Percentiles rank a stretch among this genome's conserved stretches.
phyloP scores from a whole-genome alignment of 30 jellyfish, hydroid and myxozoan genomes.

The Rhopilema esculentum region DNA sequence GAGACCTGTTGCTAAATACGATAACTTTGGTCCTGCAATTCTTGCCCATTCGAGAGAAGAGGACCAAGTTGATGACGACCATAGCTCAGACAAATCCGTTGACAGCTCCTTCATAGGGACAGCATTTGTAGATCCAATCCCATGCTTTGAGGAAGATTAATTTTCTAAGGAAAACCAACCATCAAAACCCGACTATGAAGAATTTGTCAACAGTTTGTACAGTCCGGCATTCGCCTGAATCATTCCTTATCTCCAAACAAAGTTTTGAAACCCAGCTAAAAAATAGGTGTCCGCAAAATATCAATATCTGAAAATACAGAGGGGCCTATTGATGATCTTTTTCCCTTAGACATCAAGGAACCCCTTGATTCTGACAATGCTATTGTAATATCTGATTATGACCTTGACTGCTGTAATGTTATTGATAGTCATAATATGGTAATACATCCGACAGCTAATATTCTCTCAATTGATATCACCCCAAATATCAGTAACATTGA shows the following conservation, averaged over 20 bases:
- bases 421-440: too few species aligned
- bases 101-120: neutral
- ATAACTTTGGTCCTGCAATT: constrained; percentile 22
- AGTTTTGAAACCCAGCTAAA: neutral
- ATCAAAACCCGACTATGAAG: neutral
- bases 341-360: neutral
- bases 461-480: neutral
- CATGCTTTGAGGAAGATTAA: neutral
- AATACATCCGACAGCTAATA: neutral
- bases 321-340: neutral
- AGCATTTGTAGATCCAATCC: neutral
- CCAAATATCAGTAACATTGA: neutral
- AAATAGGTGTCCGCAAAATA: neutral
- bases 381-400: neutral
- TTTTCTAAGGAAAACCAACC: neutral
- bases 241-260: neutral
- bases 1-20: neutral
- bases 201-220: neutral
- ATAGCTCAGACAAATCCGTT: neutral
- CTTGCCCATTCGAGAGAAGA: neutral
- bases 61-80: neutral
- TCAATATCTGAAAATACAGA: neutral
- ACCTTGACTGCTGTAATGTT: neutral
- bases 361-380: neutral
- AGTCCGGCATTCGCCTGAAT: neutral